Conservation (phyloP, 1,140 invertebrate genomes). For the Eurosta solidaginis region DNA sequence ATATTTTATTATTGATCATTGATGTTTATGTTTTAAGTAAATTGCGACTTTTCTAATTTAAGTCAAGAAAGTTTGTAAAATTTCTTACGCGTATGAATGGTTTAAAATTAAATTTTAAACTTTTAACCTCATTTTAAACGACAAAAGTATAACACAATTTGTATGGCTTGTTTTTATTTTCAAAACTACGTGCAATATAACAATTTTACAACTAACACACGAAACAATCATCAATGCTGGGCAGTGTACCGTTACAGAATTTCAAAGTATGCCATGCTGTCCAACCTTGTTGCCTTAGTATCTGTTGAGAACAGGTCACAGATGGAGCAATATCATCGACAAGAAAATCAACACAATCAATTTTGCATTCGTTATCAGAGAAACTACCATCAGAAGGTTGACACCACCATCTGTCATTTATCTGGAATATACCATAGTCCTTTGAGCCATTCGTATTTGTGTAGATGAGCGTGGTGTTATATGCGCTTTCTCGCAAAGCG, state of each 20-base stretch:
- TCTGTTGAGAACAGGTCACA: constrained; percentile 41
- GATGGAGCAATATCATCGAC: constrained; percentile 37
- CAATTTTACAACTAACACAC: background rate
- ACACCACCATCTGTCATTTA: constrained; percentile 51
- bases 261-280: constrained; percentile 45
- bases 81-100: no score
- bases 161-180: no score
- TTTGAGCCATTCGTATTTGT: constrained; percentile 42
- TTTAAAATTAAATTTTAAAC: no score
- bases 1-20: no score
- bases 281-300: constrained; percentile 43
- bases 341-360: background rate
- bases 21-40: no score
- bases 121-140: no score
- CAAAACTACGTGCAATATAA: no score
- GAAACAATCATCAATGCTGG: constrained; percentile 48
- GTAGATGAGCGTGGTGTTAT: constrained; percentile 35
- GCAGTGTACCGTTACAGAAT: constrained; percentile 41
- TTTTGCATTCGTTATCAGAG: constrained; percentile 38
- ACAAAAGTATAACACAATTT: no score
- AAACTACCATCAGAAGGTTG: constrained; percentile 37
- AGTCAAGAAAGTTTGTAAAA: no score
- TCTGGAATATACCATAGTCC: constrained; percentile 52
- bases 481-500: constrained; percentile 29
- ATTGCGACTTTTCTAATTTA: no score